These are phyloP conservation scores for Elmis aenea DNA, from an alignment of 2,888 invertebrate species.

Conservation along the genomic window DNA sequence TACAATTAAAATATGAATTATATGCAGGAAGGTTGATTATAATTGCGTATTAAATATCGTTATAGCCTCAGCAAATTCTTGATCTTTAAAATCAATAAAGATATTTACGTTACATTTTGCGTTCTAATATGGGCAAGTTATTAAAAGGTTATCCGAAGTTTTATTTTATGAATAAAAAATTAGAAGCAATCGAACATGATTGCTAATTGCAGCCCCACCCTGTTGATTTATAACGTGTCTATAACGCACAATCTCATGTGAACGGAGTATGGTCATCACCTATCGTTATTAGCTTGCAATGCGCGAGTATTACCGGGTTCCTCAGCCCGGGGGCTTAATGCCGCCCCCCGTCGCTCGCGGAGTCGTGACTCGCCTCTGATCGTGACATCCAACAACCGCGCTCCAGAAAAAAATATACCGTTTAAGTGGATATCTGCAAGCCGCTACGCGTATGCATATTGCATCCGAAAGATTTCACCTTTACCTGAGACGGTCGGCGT, in stretches of 20 bases:
- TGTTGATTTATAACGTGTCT: constrained; percentile 20
- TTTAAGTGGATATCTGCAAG: constrained; percentile 16
- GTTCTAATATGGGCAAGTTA: background rate
- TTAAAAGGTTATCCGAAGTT: constrained; percentile 5
- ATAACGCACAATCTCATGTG: constrained; percentile 28
- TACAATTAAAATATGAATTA: no score
- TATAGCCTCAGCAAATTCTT: constrained; percentile 6
- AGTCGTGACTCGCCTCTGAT: constrained; percentile 42
- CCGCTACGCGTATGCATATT: constrained; percentile 11
- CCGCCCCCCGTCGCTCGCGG: constrained; percentile 33
- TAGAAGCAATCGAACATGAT: constrained; percentile 12
- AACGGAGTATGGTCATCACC: constrained; percentile 31
- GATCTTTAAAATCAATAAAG: constrained; percentile 1
- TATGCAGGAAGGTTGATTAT: no score
- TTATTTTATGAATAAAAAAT: constrained; percentile 9
- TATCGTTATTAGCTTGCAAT: constrained; percentile 36
- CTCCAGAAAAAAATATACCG: constrained; percentile 11
- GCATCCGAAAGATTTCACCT: constrained; percentile 4
- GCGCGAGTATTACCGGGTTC: constrained; percentile 35
- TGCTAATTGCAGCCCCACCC: constrained; percentile 21
- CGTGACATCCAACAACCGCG: constrained; percentile 37
- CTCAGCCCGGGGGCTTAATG: constrained; percentile 26
- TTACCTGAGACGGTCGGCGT: constrained; percentile 1
- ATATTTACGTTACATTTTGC: background rate
- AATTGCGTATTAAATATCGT: constrained; percentile 3